A percentile compares a stretch with the other conserved stretches of the same genome.
phyloP scores from a whole-genome alignment of 2,888 invertebrate genomes.

The Synanthedon formicaeformis region DNA sequence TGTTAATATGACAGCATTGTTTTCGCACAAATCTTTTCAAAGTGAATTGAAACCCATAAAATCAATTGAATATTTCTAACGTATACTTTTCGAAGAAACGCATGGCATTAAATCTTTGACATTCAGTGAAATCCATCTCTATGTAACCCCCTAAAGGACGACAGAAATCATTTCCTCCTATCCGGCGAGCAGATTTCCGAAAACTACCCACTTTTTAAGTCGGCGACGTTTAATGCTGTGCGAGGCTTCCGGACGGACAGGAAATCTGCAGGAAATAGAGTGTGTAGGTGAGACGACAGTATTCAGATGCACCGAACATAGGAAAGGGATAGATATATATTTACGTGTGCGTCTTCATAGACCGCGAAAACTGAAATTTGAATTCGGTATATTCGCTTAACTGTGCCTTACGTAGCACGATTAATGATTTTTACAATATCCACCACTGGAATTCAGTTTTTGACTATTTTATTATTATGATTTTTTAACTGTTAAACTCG shows the following conservation, averaged over 20 bases:
- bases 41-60: too few relatives aligned
- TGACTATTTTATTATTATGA: too few relatives aligned
- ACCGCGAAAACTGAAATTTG: conserved; percentile 15
- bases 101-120: not conserved
- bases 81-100: not conserved
- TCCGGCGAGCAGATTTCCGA: conserved; percentile 48
- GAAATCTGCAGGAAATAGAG: conserved; percentile 63
- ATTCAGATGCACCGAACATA: conserved; percentile 15
- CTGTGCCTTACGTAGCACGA: not conserved
- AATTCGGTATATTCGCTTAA: conserved; percentile 4
- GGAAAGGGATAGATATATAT: conserved; percentile 20
- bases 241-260: conserved; percentile 34
- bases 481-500: too few relatives aligned
- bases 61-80: too few relatives aligned
- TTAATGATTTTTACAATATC: not conserved
- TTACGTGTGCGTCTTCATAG: conserved; percentile 15
- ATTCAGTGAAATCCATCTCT: conserved; percentile 18
- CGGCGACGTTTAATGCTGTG: conserved; percentile 44
- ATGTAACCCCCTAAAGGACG: conserved; percentile 21
- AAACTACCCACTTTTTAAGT: conserved; percentile 63
- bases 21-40: too few relatives aligned
- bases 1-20: too few relatives aligned
- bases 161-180: conserved; percentile 63
- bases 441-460: not conserved
- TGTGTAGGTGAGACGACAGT: conserved; percentile 43